These are phyloP conservation scores for Diadegma fenestrale DNA, from an alignment of 2,888 invertebrate genomes.

Conservation along the genomic window DNA sequence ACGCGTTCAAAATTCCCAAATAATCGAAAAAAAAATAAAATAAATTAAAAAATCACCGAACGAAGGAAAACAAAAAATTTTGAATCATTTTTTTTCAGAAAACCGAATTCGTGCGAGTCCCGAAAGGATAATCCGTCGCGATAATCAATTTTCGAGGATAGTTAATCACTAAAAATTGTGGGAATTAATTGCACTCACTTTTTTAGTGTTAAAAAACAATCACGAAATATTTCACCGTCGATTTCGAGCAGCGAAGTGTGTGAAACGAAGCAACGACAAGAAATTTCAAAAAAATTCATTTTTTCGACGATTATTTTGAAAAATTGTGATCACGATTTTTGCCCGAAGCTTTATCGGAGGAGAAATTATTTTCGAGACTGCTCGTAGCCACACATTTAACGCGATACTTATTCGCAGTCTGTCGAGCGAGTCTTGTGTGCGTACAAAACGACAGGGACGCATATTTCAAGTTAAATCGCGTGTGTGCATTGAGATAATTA, in stretches of 20 bases:
- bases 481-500: slow-evolving; percentile 32
- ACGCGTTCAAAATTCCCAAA: neutral
- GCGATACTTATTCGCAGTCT: slow-evolving; percentile 14
- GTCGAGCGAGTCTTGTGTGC: slow-evolving; percentile 15
- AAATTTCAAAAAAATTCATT: neutral
- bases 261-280: neutral
- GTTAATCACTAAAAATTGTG: neutral
- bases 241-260: neutral
- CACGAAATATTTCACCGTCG: neutral
- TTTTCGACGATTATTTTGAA: neutral
- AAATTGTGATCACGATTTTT: neutral
- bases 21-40: too few species aligned
- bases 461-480: slow-evolving; percentile 24
- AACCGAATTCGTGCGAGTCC: neutral
- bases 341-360: neutral
- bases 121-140: neutral
- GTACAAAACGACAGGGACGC: neutral
- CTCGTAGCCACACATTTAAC: slow-evolving; percentile 37
- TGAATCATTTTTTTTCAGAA: neutral
- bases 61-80: neutral
- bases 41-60: neutral
- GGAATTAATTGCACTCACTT: neutral
- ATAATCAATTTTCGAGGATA: neutral
- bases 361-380: slow-evolving; percentile 44
- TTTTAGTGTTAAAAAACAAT: neutral